Base-by-base conservation (phyloP, 2,888 invertebrate species). In the Hypsopygia costalis region DNA sequence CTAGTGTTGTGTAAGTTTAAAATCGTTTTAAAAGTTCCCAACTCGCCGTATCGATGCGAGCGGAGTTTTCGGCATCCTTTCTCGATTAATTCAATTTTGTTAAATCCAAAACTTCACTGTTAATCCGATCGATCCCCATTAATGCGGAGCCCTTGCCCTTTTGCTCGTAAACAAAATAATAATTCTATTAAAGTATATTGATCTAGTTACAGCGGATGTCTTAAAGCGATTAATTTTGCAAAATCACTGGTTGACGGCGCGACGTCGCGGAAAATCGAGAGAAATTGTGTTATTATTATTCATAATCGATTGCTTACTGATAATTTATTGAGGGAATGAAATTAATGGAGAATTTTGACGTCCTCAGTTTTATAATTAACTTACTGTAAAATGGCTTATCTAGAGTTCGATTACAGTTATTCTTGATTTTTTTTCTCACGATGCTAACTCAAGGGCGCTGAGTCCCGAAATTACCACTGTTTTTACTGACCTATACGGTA, bases 111-210 rank as follows among this genome's bases (percentile, higher is more conserved):
- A 85, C 75, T 83, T 81, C 66, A 75, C 69, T 70, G 73, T 64
- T 82, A 81, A 85, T 81, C 81, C 73, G 58, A 82, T 85, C 82
- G 83, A 83, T 77, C 71, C 69, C 62, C 53, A 60, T 61, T 62
- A 69, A 66, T 61, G 51, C 36, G 25, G 38, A 52, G 57, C 56
- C 61, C 58, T 52, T 55, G 59, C 66, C 68, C 62, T 62, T 33
- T 39, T 27, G 10, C 61, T 62, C 56, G 58, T 55, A 60, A 79
- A 80, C 78, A 79, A 72, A 70, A 76, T 70, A 68, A 70, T 81
- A 80, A 85, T 80, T 73, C 62, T 54, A 69, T 86, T 80, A 81
- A 69, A 67, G 69, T 76, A 69, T 81, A 83, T 83, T 83, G 81
- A 81, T 82, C 76, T 60, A 63, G 70, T 77, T 79, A 76, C 46